Conservation (phyloP, 1,140 invertebrate genomes). For the Gonioctena quinquepunctata region DNA sequence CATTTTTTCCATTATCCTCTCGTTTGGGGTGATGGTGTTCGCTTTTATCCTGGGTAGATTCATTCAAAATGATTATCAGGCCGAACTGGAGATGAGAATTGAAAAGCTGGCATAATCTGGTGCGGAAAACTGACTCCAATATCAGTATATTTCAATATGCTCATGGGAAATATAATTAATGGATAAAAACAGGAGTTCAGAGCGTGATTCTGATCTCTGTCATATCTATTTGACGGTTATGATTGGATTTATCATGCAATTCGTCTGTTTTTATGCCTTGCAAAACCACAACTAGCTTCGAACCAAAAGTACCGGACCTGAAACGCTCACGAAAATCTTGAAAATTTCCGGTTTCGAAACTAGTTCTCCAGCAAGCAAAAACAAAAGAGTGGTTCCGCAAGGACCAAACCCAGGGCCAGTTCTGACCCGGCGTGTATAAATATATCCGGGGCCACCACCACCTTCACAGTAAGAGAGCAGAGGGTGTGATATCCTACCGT, state of each 20-base stretch:
- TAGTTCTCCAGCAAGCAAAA: neutral
- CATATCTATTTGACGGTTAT: no score
- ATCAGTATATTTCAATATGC: no score
- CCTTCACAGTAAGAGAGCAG: slow-evolving; percentile 41
- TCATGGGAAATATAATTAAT: no score
- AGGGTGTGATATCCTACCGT: slow-evolving; percentile 77
- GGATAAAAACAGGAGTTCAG: no score
- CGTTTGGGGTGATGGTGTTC: neutral
- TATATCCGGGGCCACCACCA: slow-evolving; percentile 5
- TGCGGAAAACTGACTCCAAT: no score
- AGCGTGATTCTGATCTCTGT: no score
- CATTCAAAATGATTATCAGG: neutral
- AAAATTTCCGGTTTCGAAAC: no score
- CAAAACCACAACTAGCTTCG: neutral
- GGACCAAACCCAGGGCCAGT: slow-evolving; percentile 32
- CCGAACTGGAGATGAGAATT: neutral
- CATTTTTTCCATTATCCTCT: neutral
- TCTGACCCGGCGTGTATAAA: neutral
- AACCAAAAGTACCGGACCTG: no score
- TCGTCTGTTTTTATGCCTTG: neutral
- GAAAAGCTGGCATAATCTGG: neutral
- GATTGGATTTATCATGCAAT: neutral
- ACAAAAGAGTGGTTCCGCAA: slow-evolving; percentile 21
- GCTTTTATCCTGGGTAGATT: neutral
- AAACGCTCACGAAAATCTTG: no score